Base-by-base conservation (phyloP, 2,797 vertebrate species). In the Brachymystax lenok region DNA sequence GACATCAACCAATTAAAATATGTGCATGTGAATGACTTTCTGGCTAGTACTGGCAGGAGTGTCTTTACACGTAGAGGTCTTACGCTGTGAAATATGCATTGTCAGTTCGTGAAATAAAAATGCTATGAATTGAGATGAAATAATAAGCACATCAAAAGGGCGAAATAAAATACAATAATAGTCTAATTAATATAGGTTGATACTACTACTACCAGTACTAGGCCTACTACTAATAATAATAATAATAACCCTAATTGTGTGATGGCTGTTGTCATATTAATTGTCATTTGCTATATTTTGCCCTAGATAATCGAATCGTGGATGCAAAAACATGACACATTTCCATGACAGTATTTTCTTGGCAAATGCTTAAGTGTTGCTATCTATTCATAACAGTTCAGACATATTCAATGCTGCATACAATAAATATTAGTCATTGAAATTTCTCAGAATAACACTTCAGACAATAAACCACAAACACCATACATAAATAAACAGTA, bases 401-500 rank as follows among this genome's bases (percentile, higher is more conserved):
- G 75, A 83, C 89, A 89, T 93, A 93, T 92, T 90, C 87, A 93
- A 90, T 88, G 83, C 84, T 89, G 90, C 89, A 90, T 63, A 27
- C 91, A 85, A 91, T 88, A 92, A 94, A 93, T 92, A 93, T 91
- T 94, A 93, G 91, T 92, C 89, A 91, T 88, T 87, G 89, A 88
- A 92, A 93, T 88, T 80, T 88, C 88, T 85, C 93, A 89, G 92
- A 93, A 92, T 92, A 94, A 93, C 93, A 94, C 92, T 90, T 89
- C 81, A 87, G 84, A 90, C 85, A 46, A 46, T 46, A 46, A 13
- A 46, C 40, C 40, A 90, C 90, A 88, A 76, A 81, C 85, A 82
- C 87, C 87, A 91, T 87, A 87, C 83, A 83, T 82, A 74, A 85
- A 82, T 84, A 92, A 90, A 90, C 92, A 92, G 92, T 92, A 90